Conservation (phyloP, 1,140 invertebrate genomes). For the Lysiphlebus fabarum region DNA sequence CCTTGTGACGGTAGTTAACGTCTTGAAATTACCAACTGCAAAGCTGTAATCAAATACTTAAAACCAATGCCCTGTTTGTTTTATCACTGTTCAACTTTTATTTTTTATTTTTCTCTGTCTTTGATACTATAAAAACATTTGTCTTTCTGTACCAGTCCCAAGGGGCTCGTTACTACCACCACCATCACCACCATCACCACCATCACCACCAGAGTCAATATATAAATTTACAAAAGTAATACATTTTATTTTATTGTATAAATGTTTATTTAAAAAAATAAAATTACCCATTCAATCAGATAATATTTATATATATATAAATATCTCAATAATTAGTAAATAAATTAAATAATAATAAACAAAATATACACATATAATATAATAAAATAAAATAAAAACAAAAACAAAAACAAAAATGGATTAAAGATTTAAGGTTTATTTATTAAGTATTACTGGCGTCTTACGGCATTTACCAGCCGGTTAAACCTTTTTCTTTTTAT, state of each 20-base stretch:
- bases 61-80: slow-evolving; percentile 32
- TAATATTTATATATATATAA: slow-evolving; percentile 9
- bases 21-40: slow-evolving; percentile 27
- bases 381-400: too few species aligned
- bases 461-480: slow-evolving; percentile 48
- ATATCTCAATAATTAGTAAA: too few species aligned
- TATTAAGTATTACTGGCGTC: slow-evolving; percentile 52
- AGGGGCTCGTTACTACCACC: slow-evolving; percentile 19
- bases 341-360: slow-evolving; percentile 16
- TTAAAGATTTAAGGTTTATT: slow-evolving; percentile 57
- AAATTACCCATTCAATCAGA: not conserved
- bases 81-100: slow-evolving; percentile 4
- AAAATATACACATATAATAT: too few species aligned
- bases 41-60: slow-evolving; percentile 51
- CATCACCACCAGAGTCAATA: too few species aligned
- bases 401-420: slow-evolving; percentile 18
- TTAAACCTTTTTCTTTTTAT: slow-evolving; percentile 41
- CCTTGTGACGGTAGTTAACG: slow-evolving; percentile 18
- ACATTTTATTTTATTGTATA: too few species aligned
- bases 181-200: too few species aligned
- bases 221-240: too few species aligned
- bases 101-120: slow-evolving; percentile 5
- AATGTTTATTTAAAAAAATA: too few species aligned
- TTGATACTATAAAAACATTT: slow-evolving; percentile 35
- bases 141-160: slow-evolving; percentile 28